Evolutionary conservation across 2,888 invertebrate species (phyloP), one percentile per base, ranked within the genome.

Genomic region (Morpho achilles): DNA sequence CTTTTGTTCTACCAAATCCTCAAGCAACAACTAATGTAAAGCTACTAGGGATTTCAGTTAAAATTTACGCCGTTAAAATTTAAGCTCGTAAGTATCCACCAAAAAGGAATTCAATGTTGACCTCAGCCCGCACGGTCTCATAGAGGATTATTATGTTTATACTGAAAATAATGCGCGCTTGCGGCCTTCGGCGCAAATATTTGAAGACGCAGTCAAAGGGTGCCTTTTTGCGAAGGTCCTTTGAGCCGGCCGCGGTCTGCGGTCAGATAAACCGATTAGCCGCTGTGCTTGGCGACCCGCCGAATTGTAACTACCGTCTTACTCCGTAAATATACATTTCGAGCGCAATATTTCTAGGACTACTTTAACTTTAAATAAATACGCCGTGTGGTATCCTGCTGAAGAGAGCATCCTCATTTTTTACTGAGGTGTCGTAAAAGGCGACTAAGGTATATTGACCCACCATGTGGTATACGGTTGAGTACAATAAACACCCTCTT

Each of bases 141-240:
- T 73, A 72, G 67, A 74, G 77, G 85, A 85, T 87, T 89, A 88
- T 87, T 82, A 79, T 87, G 87, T 88, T 87, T 87, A 81, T 84
- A 79, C 82, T 75, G 84, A 84, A 87, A 88, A 88, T 88, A 87
- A 88, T 86, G 83, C 84, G 79, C 79, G 82, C 83, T 83, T 77
- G 82, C 71, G 84, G 84, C 72, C 74, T 83, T 82, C 76, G 77
- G 73, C 65, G 77, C 87, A 88, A 89, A 90, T 89, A 89, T 88
- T 89, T 88, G 84, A 83, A 86, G 84, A 82, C 73, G 75, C 62
- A 80, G 82, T 87, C 86, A 89, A 88, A 88, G 88, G 84, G 79
- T 73, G 75, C 82, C 79, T 85, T 87, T 87, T 89, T 86, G 85
- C 81, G 65, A 67, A 71, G 77, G 79, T 71, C 84, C 87, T 87